phyloP scores from a whole-genome alignment of 1,140 invertebrate genomes.

The Drosophila miranda region DNA sequence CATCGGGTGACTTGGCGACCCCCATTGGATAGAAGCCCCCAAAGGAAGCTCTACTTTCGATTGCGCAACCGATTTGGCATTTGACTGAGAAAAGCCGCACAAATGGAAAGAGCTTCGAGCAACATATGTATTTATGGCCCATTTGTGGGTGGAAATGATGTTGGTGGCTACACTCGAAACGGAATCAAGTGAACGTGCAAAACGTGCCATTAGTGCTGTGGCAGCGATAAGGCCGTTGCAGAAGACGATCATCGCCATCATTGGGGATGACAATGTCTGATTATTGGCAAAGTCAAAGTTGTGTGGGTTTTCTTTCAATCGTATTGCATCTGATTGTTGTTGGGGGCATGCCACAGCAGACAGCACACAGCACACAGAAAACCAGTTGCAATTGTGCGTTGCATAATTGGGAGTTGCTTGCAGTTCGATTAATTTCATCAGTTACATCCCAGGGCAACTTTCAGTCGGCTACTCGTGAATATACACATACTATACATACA shows the following conservation, averaged over 20 bases:
- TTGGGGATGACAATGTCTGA: slow-evolving; percentile 21
- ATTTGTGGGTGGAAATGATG: slow-evolving; percentile 54
- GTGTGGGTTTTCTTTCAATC: slow-evolving; percentile 49
- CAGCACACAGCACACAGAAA: slow-evolving; percentile 5
- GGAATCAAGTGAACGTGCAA: slow-evolving; percentile 74
- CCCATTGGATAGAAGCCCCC: slow-evolving; percentile 18
- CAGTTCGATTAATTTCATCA: slow-evolving; percentile 39
- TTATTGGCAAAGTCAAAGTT: slow-evolving; percentile 68
- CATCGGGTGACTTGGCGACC: slow-evolving; percentile 22
- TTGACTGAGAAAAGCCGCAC: slow-evolving; percentile 35
- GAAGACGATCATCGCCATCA: slow-evolving; percentile 17
- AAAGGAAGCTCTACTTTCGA: slow-evolving; percentile 14
- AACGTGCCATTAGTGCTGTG: slow-evolving; percentile 50
- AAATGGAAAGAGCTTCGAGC: slow-evolving; percentile 46
- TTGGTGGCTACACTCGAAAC: slow-evolving; percentile 46
- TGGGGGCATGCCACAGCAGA: not conserved
- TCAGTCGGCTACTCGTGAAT: slow-evolving; percentile 27
- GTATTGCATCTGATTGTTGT: slow-evolving; percentile 40
- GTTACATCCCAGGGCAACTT: slow-evolving; percentile 52
- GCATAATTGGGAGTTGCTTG: slow-evolving; percentile 46
- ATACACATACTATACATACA: not conserved
- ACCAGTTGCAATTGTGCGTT: slow-evolving; percentile 72
- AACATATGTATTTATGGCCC: slow-evolving; percentile 69
- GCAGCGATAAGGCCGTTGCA: slow-evolving; percentile 42
- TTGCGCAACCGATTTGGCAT: slow-evolving; percentile 58